Evolutionary conservation across 2,113 vertebrate genomes (phyloP), one percentile per base, ranked within the genome.

Genomic region (Myiozetetes cayanensis): DNA sequence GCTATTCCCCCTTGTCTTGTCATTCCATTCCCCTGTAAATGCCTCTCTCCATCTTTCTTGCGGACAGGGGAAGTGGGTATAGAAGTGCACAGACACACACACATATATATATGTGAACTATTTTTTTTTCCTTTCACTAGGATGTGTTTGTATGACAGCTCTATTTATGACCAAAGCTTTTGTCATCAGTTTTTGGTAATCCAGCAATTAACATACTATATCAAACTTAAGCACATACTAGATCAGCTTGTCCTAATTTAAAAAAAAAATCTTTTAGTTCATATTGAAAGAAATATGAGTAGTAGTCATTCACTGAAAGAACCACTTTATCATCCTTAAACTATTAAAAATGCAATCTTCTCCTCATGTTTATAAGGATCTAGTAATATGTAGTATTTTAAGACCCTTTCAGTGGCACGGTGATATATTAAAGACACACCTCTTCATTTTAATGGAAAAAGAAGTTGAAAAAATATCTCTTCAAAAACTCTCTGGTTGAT

Each of bases 231-330:
- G 20, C n/a, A 14, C 16, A 10, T 70, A 37, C 4, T 3, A 68
- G 41, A 73, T 68, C 46, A 90, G 37, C 17, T 73, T 80, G 24
- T 85, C 23, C 41, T 53, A 78, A 87, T 82, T 78, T 0, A 3
- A 52, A 46, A 49, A 25, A 25, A 74, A 61, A n/a, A 0, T 28
- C 33, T 33, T 86, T 44, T 56, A 41, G 10, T 18, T 74, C 25
- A 8, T 80, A 92, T 33, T 62, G 46, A 73, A 94, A 96, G 74
- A 91, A 85, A 82, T 89, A 85, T 10, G 58, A 91, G 31, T 44
- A 35, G 39, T 31, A 81, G 49, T 87, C 67, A 80, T 83, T 92
- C 63, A 70, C 25, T 86, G 72, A 77, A 92, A 93, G 58, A 63
- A 83, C 31, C 39, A 33, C 62, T 95, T 95, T 35, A 50, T 94